phyloP scores from a whole-genome alignment of 92 coral and sea anemone genomes.

The Zoanthus sociatus region DNA sequence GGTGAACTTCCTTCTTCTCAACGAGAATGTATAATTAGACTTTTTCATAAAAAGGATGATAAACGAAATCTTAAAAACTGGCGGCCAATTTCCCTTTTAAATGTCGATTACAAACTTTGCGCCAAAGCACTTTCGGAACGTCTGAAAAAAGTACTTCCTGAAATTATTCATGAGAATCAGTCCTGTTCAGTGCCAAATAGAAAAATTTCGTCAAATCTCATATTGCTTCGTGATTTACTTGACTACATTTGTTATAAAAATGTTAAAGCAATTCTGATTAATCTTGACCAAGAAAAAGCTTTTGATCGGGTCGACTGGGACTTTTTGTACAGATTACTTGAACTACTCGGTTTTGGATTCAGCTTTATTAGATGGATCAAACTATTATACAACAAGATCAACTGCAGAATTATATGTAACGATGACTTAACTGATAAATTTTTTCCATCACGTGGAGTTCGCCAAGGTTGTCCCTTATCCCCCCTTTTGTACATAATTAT shows the following conservation, averaged over 20 bases:
- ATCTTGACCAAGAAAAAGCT: slow-evolving; percentile 1
- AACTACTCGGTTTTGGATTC: neutral
- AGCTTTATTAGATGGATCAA: neutral
- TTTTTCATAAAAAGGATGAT: neutral
- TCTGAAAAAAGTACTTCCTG: neutral
- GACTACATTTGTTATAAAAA: neutral
- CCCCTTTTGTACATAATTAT: neutral
- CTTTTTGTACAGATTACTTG: neutral
- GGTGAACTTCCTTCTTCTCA: neutral
- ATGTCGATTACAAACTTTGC: neutral
- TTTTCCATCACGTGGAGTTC: neutral
- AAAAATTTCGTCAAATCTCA: neutral
- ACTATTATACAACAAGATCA: neutral
- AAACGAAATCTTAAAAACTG: neutral
- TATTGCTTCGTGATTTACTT: neutral
- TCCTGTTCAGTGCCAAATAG: neutral
- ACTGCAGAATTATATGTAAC: neutral
- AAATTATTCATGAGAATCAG: neutral
- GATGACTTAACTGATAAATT: neutral
- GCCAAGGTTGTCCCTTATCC: slow-evolving; percentile 13
- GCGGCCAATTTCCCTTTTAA: no score
- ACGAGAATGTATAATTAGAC: neutral
- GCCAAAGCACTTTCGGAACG: neutral
- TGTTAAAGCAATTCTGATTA: neutral
- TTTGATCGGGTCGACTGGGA: neutral